phyloP scores from a whole-genome alignment of 1,140 invertebrate species.

The Bombus pyrosoma region DNA sequence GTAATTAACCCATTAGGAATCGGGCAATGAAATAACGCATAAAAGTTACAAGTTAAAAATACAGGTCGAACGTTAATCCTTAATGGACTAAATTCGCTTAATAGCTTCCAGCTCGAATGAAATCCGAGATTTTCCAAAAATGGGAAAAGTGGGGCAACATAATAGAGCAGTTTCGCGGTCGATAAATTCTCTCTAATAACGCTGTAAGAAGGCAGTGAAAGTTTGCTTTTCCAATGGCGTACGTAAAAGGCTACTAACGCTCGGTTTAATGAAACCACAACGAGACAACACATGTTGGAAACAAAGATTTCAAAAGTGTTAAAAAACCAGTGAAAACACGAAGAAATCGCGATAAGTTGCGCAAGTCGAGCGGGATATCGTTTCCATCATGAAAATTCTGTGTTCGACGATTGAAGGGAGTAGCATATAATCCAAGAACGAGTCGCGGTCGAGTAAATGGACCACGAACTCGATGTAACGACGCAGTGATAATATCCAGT shows the following conservation, averaged over 20 bases:
- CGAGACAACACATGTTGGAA: too few relatives aligned
- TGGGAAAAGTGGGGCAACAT: background rate
- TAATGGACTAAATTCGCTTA: background rate
- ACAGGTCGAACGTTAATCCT: background rate
- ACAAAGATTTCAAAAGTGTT: too few relatives aligned
- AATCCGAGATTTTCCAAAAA: background rate
- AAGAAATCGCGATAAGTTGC: too few relatives aligned
- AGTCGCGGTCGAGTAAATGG: background rate
- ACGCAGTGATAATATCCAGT: slow-evolving; percentile 10
- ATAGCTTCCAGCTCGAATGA: background rate
- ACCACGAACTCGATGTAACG: background rate
- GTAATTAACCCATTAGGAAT: background rate
- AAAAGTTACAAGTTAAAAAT: background rate
- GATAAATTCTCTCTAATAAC: background rate
- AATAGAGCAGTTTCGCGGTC: background rate
- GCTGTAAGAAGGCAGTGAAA: background rate
- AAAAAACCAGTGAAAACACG: too few relatives aligned
- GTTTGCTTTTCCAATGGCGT: background rate
- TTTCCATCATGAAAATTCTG: background rate
- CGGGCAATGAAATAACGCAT: background rate
- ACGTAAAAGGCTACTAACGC: background rate
- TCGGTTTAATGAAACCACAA: background rate
- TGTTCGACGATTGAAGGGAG: background rate
- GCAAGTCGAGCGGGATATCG: background rate
- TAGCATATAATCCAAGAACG: background rate